Evolutionary conservation across 2,888 invertebrate genomes (phyloP), one percentile per base, ranked within the genome.

Genomic region (Amphipoea oculea): DNA sequence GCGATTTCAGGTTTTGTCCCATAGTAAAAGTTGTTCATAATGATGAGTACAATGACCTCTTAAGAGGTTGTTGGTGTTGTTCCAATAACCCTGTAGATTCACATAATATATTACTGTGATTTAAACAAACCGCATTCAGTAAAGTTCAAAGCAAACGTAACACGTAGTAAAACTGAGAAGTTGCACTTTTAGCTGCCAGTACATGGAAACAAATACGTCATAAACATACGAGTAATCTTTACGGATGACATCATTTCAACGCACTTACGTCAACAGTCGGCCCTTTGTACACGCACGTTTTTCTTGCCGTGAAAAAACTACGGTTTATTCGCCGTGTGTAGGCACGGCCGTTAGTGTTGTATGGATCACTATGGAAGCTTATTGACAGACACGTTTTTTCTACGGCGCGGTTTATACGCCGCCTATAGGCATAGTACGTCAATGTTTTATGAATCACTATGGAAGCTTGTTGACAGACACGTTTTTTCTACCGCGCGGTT

Each of bases 231-330:
- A 48, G 60, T 40, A 60, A 76, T 62, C 40, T 83, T 70, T 54
- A 65, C 23, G 29, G 29, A 69, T 79, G 89, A 78, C 78, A 84
- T 87, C 70, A 82, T 71, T 73, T 42, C 60, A 23, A 67, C 72
- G 67, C 12, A 54, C 40, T 29, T 17, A 77, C 79, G 79, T 84
- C 81, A 82, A 67, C 75, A 67, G 42, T 40, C 7, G 6, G 20
- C 20, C 2, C 20, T 54, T 54, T 54, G 20, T 54, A 54, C 54
- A 54, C 54, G 20, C 11, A 57, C 23, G 23, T 2, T 57, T 57
- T 57, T n/a, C 57, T 57, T 57, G 57, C 23, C 1, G 57, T n/a
- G 57, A 57, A 57, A 57, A 57, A 23, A 57, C 23, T 57, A 9
- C 23, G 57, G 23, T 9, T 23, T 57, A 11, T 57, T n/a, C 23